Evolutionary conservation across 1,140 invertebrate species (phyloP).

Genomic region (Scaptomyza graminum): DNA sequence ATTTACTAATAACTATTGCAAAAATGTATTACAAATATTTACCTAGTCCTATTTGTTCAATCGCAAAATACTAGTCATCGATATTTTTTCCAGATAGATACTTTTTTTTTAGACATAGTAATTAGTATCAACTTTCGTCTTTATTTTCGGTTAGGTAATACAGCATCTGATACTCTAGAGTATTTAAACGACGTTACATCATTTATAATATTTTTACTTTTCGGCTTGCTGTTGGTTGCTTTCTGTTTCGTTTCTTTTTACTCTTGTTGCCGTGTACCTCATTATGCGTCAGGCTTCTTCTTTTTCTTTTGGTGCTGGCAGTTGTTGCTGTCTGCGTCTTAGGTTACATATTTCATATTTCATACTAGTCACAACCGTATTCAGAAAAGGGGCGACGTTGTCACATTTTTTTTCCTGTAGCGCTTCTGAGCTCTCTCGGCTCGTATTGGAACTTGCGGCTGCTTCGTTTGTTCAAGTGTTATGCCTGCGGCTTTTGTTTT

Average conservation of each 20-base stretch:
- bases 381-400: constrained; percentile 16
- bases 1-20: too few relatives aligned
- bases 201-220: constrained; percentile 21
- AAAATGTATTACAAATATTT: not conserved
- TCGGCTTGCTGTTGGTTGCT: constrained; percentile 47
- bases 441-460: constrained; percentile 53
- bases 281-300: constrained; percentile 67
- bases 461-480: constrained; percentile 77
- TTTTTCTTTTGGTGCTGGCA: too few relatives aligned
- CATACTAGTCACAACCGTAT: constrained; percentile 60
- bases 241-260: constrained; percentile 36
- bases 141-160: too few relatives aligned
- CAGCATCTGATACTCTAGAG: not conserved
- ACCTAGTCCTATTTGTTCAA: too few relatives aligned
- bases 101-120: too few relatives aligned
- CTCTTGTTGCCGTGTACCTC: constrained; percentile 57
- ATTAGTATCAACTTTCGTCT: too few relatives aligned
- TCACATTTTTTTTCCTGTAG: constrained; percentile 46
- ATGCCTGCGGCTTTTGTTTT: constrained; percentile 54
- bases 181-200: constrained; percentile 4
- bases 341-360: constrained; percentile 75
- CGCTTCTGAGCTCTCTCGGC: not conserved
- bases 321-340: constrained; percentile 58
- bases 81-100: too few relatives aligned
- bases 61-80: too few relatives aligned